Evolutionary conservation across 2,113 vertebrate genomes (phyloP).

Genomic region (Centropus unirufus): DNA sequence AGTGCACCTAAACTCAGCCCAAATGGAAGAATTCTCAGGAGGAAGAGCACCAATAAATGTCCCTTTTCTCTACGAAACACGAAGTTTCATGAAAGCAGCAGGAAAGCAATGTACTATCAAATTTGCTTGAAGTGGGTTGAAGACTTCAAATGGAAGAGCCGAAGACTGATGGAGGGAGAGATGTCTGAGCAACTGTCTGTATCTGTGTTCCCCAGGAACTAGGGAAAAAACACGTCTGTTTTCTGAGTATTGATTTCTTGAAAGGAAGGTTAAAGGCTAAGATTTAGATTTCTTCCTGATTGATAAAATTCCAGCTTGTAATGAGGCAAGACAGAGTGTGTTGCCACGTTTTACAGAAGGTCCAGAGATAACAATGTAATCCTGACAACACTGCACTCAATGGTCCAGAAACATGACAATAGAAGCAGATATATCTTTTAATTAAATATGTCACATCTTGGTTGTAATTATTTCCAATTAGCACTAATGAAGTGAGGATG

Average conservation of each 20-base stretch:
- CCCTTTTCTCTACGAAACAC: not conserved
- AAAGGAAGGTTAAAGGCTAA: not conserved
- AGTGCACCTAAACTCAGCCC: fast-evolving
- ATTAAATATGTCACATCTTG: constrained; percentile 46
- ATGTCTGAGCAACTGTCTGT: not conserved
- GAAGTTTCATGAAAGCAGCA: not conserved
- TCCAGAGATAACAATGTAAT: not conserved
- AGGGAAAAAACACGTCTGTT: not conserved
- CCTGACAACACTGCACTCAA: not conserved
- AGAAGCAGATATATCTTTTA: constrained; percentile 39
- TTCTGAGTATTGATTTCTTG: not conserved
- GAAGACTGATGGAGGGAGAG: not conserved
- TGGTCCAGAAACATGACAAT: not conserved
- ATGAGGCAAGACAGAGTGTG: not conserved
- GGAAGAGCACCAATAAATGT: not conserved
- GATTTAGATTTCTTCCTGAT: not conserved
- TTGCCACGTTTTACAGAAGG: not conserved
- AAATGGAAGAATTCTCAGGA: not conserved
- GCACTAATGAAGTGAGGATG: constrained; percentile 31
- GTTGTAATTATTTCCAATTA: constrained; percentile 51
- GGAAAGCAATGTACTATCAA: not conserved
- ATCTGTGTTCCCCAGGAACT: not conserved
- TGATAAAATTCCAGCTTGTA: fast-evolving
- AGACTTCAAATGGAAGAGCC: not conserved
- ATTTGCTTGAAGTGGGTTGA: not conserved